phyloP scores from a whole-genome alignment of 1,140 invertebrate genomes.

The Cyphomyrmex costatus region DNA sequence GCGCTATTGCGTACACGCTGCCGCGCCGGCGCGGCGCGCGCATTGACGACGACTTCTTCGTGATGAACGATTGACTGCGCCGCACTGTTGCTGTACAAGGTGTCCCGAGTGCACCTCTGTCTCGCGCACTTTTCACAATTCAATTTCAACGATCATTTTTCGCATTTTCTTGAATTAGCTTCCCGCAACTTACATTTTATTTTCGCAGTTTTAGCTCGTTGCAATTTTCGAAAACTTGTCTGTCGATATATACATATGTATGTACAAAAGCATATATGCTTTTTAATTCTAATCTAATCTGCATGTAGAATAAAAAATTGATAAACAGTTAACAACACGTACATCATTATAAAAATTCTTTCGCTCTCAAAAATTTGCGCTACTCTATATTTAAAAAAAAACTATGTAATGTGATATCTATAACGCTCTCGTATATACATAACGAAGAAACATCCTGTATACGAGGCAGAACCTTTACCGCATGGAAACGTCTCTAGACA shows the following conservation, averaged over 20 bases:
- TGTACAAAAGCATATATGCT: too few relatives aligned
- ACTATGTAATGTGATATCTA: too few relatives aligned
- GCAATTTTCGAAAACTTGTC: neutral
- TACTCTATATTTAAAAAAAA: neutral
- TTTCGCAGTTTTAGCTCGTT: neutral
- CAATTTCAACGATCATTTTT: neutral
- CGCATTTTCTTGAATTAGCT: neutral
- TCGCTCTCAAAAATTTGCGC: neutral
- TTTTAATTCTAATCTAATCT: too few relatives aligned
- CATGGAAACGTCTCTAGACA: neutral
- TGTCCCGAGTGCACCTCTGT: neutral
- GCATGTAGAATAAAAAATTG: neutral
- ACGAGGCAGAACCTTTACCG: neutral
- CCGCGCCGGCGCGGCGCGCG: constrained; percentile 18
- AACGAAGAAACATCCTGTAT: neutral
- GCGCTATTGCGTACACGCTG: constrained; percentile 52
- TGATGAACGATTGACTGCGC: constrained; percentile 39
- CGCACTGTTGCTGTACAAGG: constrained; percentile 17
- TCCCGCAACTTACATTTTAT: neutral
- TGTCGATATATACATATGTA: neutral
- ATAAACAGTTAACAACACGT: neutral
- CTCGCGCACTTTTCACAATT: neutral
- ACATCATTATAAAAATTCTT: neutral
- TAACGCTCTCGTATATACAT: neutral
- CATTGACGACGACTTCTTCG: constrained; percentile 47